phyloP scores from a whole-genome alignment of 2,888 invertebrate species.

The Eurytoma adleriae region DNA sequence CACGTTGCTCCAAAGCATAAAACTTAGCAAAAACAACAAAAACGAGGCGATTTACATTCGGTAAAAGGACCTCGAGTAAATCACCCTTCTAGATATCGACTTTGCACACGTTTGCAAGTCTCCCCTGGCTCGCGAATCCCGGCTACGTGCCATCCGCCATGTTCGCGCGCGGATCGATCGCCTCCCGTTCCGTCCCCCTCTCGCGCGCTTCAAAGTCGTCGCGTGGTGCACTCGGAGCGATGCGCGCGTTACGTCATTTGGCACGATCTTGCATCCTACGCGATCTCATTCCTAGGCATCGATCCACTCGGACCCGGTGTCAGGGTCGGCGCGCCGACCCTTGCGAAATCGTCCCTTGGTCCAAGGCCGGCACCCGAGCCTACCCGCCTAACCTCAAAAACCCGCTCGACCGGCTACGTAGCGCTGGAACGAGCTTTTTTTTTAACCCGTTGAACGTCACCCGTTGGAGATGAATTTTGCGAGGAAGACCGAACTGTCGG shows the following conservation, averaged over 20 bases:
- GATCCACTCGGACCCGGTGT: slow-evolving; percentile 25
- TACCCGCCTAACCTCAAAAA: slow-evolving; percentile 28
- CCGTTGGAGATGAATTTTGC: too few relatives aligned
- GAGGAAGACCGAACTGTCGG: neutral
- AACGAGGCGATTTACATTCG: neutral
- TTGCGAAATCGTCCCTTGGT: slow-evolving; percentile 3
- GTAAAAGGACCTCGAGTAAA: too few relatives aligned
- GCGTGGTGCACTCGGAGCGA: slow-evolving; percentile 7
- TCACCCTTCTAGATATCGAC: too few relatives aligned
- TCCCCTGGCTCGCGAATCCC: neutral
- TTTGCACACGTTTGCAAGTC: too few relatives aligned
- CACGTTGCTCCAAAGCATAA: neutral
- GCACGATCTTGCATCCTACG: slow-evolving; percentile 11
- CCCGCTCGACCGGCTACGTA: too few relatives aligned
- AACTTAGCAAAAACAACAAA: neutral
- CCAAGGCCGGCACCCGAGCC: neutral
- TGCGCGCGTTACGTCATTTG: slow-evolving; percentile 26
- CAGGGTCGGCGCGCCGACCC: slow-evolving; percentile 32
- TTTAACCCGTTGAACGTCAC: too few relatives aligned
- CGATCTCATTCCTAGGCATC: slow-evolving; percentile 2
- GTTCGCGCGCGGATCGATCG: neutral
- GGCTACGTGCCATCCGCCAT: slow-evolving; percentile 31
- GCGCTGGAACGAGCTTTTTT: too few relatives aligned
- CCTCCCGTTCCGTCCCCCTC: too few relatives aligned
- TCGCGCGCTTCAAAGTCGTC: slow-evolving; percentile 6